A percentile compares a stretch with the other conserved stretches of the same genome.
Conservation (phyloP, 2,888 invertebrate species). For the Tuta absoluta region DNA sequence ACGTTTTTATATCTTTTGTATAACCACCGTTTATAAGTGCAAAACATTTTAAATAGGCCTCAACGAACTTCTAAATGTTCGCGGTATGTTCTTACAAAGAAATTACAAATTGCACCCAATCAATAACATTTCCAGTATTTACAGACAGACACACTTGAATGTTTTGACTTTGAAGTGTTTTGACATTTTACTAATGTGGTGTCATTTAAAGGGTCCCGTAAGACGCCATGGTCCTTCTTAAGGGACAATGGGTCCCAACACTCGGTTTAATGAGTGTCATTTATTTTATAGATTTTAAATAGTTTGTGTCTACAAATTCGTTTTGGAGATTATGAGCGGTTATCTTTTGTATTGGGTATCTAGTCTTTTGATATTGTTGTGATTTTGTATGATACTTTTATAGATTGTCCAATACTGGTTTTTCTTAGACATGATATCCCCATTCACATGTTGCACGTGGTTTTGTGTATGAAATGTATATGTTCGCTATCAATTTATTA, state of each 20-base stretch:
- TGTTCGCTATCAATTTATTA: too few relatives aligned
- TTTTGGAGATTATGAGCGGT: slow-evolving; percentile 58
- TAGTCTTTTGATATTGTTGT: neutral
- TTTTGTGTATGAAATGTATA: neutral
- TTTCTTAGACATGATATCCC: neutral
- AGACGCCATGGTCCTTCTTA: slow-evolving; percentile 58
- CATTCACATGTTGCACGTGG: neutral
- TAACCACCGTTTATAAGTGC: slow-evolving; percentile 51
- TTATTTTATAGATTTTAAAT: slow-evolving; percentile 77
- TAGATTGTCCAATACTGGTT: neutral
- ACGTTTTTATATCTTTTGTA: slow-evolving; percentile 57
- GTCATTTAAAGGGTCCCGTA: slow-evolving; percentile 67
- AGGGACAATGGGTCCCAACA: slow-evolving; percentile 59
- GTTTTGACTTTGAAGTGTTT: slow-evolving; percentile 72
- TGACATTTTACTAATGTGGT: slow-evolving; percentile 79
- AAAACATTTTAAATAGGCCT: slow-evolving; percentile 54
- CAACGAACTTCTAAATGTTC: slow-evolving; percentile 58
- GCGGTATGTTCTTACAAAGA: slow-evolving; percentile 64
- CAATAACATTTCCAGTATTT: slow-evolving; percentile 65
- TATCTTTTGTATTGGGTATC: neutral
- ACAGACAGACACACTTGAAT: slow-evolving; percentile 49
- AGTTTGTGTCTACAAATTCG: slow-evolving; percentile 69
- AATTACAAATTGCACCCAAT: slow-evolving; percentile 74
- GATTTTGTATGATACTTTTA: neutral
- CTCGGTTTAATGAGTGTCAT: slow-evolving; percentile 73